Evolutionary conservation across 2,113 vertebrate species (phyloP).

Genomic region (Circaetus gallicus): DNA sequence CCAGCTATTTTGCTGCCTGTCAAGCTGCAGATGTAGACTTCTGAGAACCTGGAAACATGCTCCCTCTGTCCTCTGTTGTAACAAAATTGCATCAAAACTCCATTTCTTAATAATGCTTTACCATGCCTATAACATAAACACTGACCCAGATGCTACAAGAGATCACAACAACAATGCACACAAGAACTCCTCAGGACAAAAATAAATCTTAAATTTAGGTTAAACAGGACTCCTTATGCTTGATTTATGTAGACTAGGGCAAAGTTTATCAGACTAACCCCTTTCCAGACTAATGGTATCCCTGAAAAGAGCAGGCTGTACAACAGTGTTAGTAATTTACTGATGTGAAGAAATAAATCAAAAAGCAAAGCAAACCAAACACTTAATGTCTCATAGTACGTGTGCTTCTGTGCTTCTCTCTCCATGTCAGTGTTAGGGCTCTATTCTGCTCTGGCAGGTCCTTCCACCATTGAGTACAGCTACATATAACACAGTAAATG

Average conservation of each 20-base stretch:
- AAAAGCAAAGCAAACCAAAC: not conserved
- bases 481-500: not conserved
- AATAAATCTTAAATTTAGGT: not conserved
- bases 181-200: not conserved
- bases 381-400: accelerated
- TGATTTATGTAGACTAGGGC: not conserved
- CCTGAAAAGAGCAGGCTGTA: not conserved
- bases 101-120: not conserved
- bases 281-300: not conserved
- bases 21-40: not conserved
- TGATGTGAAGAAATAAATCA: not conserved
- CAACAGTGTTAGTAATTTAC: not conserved
- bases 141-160: not conserved
- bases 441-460: not conserved
- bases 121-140: not conserved
- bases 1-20: not conserved
- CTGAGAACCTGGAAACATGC: not conserved
- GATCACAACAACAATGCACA: not conserved
- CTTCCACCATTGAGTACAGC: not conserved
- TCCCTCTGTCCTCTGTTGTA: not conserved
- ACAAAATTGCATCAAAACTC: not conserved
- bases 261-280: not conserved
- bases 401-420: accelerated
- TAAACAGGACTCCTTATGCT: not conserved
- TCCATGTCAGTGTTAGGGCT: not conserved